Evolutionary conservation across 2,797 vertebrate genomes (phyloP), one percentile per base, ranked within the genome.

Genomic region (Phylloscopus collybita): DNA sequence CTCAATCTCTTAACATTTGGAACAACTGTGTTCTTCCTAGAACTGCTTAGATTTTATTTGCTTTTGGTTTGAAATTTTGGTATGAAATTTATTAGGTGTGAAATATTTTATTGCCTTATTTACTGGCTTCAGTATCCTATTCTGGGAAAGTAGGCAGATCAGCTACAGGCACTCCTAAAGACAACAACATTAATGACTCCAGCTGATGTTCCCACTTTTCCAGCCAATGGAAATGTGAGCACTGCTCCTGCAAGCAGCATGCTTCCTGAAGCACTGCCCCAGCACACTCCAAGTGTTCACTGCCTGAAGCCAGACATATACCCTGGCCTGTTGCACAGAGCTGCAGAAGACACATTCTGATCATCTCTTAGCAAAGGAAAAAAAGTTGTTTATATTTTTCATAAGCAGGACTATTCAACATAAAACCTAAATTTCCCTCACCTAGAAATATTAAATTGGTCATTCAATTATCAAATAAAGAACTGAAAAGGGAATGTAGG

Each of bases 101-200:
- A 94, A 92, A 86, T 75, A 88, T 88, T 95, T 93, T 86, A 96
- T 62, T 92, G 59, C 84, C 26, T 85, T 95, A 94, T 95, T 95
- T 95, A 96, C 91, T 60, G 42, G 65, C 79, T 91, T 92, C 54
- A 80, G 44, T 20, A 27, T 86, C 91, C 65, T 50, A 51, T 93
- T 90, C 95, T 94, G 74, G 88, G 84, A 95, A 96, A 87, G 60
- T 0, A 90, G 64, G 71, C 81, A 93, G 88, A 93, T 70, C 76
- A 93, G 80, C 88, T 73, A 82, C 51, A 93, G 74, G 42, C 91
- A 92, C 61, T 53, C 62, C 45, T 89, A 72, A 89, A 92, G 79
- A 96, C 93, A 91, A 71, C 4, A 54, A 80, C 17, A 73, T 71
- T 96, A 97, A 95, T 74, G 91, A 96, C 65, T 97, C 81, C 92